Base-by-base conservation (phyloP, 2,113 vertebrate species). In the Callospermophilus lateralis region DNA sequence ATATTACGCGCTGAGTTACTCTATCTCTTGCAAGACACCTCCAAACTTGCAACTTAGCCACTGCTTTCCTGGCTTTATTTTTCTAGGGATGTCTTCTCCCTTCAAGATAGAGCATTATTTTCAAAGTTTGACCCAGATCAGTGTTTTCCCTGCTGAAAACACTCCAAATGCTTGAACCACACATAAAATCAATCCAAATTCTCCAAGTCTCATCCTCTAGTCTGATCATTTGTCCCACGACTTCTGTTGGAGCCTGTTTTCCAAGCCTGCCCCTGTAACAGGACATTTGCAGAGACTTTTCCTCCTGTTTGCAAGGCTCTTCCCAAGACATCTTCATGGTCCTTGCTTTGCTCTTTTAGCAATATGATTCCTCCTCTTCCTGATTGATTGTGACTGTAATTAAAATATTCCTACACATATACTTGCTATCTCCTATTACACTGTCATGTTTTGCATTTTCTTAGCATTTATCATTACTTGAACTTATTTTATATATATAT, bases 201-300 rank as follows among this genome's bases (percentile, higher is more conserved):
- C 8, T 67, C 7, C 0, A 0, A 4, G 45, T 11, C 30, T 2
- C 68, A 26, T 37, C 61, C 5, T 7, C 8, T 8, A 2, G 42
- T 48, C 51, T n/a, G 37, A 10, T 3, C 13, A 2, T 37, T 1
- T 15, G 8, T 26, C 72, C n/a, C 61, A 28, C 0, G 9, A 3
- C 1, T 19, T 30, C 32, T 11, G 9, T 3, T n/a, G 22, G 10
- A 6, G 8, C 1, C 6, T 67, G 26, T 58, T 51, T 24, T 28
- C 16, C 37, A 15, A 24, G 12, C 10, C 26, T 39, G 42, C 5
- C 8, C 39, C 39, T 32, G 17, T 58, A 20, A 4, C 28, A 19
- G 32, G 22, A 15, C 16, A 45, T 79, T 28, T 53, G 78, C 12
- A 67, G 0, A 5, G 20, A 24, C 17, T 22, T 4, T 28, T 68